A percentile compares a stretch with the other conserved stretches of the same genome.
Evolutionary conservation across 2,113 vertebrate species (phyloP).

Genomic region (Lycocorax pyrrhopterus): DNA sequence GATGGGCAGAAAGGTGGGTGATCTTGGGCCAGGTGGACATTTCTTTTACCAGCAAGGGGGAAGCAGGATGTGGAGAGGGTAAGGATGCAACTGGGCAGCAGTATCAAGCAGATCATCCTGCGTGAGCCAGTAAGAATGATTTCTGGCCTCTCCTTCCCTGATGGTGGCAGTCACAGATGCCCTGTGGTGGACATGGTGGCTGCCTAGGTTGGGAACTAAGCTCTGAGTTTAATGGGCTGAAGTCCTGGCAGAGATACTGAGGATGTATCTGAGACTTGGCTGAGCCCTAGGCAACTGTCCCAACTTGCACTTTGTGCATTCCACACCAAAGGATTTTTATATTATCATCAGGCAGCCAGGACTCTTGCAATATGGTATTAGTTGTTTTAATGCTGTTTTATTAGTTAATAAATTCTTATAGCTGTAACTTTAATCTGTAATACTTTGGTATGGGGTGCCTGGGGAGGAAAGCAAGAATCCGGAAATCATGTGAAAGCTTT

Average conservation of each 20-base stretch:
- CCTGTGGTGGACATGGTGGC: fast-evolving
- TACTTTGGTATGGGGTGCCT: neutral
- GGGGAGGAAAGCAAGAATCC: neutral
- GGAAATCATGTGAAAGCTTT: neutral
- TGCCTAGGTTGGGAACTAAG: neutral
- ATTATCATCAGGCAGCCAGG: neutral
- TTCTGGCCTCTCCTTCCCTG: neutral
- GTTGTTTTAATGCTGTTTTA: neutral
- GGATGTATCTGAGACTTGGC: neutral
- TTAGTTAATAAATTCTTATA: neutral
- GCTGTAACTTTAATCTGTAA: neutral
- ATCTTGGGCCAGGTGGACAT: neutral
- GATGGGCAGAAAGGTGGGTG: neutral
- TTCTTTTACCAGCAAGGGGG: neutral
- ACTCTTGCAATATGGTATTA: neutral
- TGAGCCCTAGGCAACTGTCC: neutral
- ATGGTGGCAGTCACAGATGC: neutral
- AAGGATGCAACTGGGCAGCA: neutral
- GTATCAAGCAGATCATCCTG: neutral
- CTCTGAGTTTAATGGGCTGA: neutral
- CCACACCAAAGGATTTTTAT: neutral
- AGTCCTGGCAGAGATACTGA: neutral
- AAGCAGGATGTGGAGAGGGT: neutral
- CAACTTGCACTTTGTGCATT: neutral
- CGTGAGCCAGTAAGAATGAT: neutral